Conservation (phyloP, 2,797 vertebrate species). For the Sternarchorhynchus goeldii region DNA sequence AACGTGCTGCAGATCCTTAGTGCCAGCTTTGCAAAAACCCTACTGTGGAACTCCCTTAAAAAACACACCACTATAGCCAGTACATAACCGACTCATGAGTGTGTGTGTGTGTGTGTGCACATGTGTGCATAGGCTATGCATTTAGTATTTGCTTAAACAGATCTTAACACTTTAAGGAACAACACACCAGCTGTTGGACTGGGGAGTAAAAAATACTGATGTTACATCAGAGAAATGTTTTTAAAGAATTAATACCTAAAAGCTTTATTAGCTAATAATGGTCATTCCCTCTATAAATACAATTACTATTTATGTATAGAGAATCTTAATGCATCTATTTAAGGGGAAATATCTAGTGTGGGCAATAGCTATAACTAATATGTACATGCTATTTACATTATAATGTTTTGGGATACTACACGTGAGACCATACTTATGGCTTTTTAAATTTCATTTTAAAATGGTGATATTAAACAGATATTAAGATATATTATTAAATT, state of each 20-base stretch:
- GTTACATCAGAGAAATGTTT: slow-evolving; percentile 15
- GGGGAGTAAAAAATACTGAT: slow-evolving; percentile 17
- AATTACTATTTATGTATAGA: background rate
- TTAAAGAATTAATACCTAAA: slow-evolving; percentile 9
- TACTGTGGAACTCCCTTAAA: slow-evolving; percentile 44
- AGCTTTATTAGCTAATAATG: slow-evolving; percentile 22
- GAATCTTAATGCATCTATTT: slow-evolving; percentile 1
- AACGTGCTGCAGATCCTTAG: background rate
- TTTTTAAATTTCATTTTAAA: slow-evolving; percentile 33
- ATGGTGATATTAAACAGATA: slow-evolving; percentile 56
- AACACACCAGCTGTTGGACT: background rate
- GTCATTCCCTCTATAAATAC: slow-evolving; percentile 2
- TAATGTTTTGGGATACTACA: slow-evolving; percentile 4
- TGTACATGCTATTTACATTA: slow-evolving; percentile 39
- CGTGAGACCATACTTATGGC: slow-evolving; percentile 23
- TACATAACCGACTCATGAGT: slow-evolving; percentile 26
- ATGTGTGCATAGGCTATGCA: slow-evolving; percentile 40
- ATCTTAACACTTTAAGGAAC: slow-evolving; percentile 17
- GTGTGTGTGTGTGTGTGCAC: slow-evolving; percentile 33
- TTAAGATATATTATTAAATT: no score
- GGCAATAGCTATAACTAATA: slow-evolving; percentile 1
- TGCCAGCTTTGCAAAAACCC: background rate
- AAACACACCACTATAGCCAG: slow-evolving; percentile 68
- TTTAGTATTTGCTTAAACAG: slow-evolving; percentile 59
- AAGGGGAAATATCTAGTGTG: background rate